phyloP scores from a whole-genome alignment of 2,888 invertebrate species.

The Pachycephus smyrnensis region DNA sequence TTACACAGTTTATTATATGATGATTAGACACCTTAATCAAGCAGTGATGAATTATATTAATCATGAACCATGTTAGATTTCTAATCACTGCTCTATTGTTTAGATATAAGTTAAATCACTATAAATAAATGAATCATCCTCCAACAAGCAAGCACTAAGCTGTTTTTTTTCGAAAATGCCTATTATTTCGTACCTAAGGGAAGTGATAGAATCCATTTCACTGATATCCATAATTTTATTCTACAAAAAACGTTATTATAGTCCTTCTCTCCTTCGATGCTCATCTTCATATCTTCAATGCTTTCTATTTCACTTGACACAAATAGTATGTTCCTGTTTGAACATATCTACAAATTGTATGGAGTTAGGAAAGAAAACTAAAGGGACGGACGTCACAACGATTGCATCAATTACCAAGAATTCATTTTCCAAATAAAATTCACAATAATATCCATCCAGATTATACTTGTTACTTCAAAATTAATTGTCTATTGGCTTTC shows the following conservation, averaged over 20 bases:
- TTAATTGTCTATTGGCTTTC: neutral
- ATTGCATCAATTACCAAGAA: neutral
- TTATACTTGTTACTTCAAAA: neutral
- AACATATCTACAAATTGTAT: neutral
- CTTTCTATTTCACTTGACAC: neutral
- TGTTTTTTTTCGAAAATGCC: neutral
- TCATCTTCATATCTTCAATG: neutral
- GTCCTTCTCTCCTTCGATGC: neutral
- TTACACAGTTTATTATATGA: constrained; percentile 59
- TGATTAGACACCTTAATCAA: constrained; percentile 16
- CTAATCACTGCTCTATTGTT: neutral
- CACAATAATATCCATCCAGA: neutral
- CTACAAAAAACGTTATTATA: neutral
- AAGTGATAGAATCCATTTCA: neutral
- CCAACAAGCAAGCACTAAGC: neutral
- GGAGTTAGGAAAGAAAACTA: neutral
- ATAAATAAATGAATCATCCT: neutral
- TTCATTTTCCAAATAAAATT: neutral
- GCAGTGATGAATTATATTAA: neutral
- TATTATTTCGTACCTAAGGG: neutral
- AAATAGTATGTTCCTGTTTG: neutral
- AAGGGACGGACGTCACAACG: neutral
- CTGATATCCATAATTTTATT: neutral
- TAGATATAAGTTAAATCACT: neutral
- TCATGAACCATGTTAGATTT: neutral